Evolutionary conservation across 2,888 invertebrate genomes (phyloP).

Genomic region (Sthenelais limicola): DNA sequence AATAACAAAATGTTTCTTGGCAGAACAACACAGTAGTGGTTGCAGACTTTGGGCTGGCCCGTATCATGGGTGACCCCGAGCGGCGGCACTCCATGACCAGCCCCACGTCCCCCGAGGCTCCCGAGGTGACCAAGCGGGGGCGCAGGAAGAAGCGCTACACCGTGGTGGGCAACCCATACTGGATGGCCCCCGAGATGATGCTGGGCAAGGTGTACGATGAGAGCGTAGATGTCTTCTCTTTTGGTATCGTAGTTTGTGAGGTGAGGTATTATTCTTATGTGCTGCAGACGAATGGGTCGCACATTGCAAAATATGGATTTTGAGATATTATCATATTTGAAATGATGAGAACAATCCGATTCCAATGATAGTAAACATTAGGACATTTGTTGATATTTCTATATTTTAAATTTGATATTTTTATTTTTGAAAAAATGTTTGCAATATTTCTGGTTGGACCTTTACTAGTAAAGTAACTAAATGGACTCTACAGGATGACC

Average conservation of each 20-base stretch:
- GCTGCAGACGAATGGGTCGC: too few relatives aligned
- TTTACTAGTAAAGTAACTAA: too few relatives aligned
- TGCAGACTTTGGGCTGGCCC: conserved; percentile 94
- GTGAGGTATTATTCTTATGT: too few relatives aligned
- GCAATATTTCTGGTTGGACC: too few relatives aligned
- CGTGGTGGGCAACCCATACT: conserved; percentile 96
- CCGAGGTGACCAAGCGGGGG: conserved; percentile 37
- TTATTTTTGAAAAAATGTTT: too few relatives aligned
- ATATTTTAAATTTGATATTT: too few relatives aligned
- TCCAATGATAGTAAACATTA: too few relatives aligned
- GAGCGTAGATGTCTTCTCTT: conserved; percentile 96
- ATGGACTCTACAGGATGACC: too few relatives aligned
- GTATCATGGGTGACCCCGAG: conserved; percentile 72
- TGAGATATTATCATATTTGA: too few relatives aligned
- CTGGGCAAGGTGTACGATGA: conserved; percentile 96
- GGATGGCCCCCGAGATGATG: conserved; percentile 99
- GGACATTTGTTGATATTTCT: too few relatives aligned
- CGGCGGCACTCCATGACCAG: conserved; percentile 7
- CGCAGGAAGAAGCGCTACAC: conserved; percentile 90
- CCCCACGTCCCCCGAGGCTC: conserved; percentile 13
- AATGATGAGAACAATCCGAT: too few relatives aligned
- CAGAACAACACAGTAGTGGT: conserved; percentile 92
- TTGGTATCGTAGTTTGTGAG: conserved; percentile 95
- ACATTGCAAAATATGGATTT: too few relatives aligned
- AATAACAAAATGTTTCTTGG: conserved; percentile 47